Base-by-base conservation (phyloP, 2,888 invertebrate species). In the Gortyna flavago region DNA sequence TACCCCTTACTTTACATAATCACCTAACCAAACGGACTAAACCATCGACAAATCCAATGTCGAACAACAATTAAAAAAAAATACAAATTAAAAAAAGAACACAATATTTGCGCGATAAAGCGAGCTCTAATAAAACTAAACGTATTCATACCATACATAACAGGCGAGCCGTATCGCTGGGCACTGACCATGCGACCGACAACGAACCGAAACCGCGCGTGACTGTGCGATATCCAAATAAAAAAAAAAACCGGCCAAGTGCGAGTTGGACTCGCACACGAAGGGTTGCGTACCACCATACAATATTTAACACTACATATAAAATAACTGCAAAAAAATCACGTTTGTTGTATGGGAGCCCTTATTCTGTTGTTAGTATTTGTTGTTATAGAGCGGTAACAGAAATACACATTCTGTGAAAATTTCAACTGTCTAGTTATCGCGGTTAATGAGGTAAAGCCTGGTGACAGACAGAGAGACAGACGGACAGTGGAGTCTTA, bases 171-270 rank as follows among this genome's bases (percentile, higher is more conserved):
- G 82, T 32, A 80, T 80, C 86, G 86, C 71, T 87, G 86, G 61
- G 64, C 88, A 86, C 76, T 81, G 88, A 79, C 88, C 86, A 80
- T 76, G 62, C 71, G 72, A 72, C 72, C 72, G 73, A 75, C 80
- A 70, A 44, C 86, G 83, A 83, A 80, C 86, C 86, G 75, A 82
- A 29, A n/a, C n/a, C 6, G 73, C 74, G 72, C 82, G 87, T 83
- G 86, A 69, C 75, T 44, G 80, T 77, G 77, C 82, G 68, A 73
- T 85, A 82, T 48, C n/a, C 66, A 80, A 79, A 80, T 74, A 25
- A 85, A 77, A 78, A 84, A 69, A 75, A 72, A 72, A 59, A 65
- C 38, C n/a, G n/a, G n/a, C n/a, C n/a, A n/a, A n/a, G n/a, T n/a
- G n/a, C n/a, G n/a, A n/a, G n/a, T n/a, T n/a, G n/a, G n/a, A n/a